Evolutionary conservation across 2,797 vertebrate species (phyloP).

Genomic region (Microctenopoma lineatum): DNA sequence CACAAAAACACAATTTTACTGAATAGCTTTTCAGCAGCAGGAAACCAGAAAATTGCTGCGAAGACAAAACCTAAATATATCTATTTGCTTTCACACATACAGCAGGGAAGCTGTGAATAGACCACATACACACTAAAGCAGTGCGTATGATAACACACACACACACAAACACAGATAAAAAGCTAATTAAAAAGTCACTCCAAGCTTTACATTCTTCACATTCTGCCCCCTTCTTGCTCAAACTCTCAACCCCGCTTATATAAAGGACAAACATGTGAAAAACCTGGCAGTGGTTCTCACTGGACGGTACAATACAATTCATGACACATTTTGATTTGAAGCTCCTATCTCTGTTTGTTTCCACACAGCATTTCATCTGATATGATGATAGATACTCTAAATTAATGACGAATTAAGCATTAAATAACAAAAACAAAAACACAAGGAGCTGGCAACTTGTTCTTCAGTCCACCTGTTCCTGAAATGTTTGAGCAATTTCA

Average conservation of each 20-base stretch:
- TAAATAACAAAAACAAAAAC: no score
- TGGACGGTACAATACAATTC: no score
- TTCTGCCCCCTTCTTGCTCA: conserved; percentile 19
- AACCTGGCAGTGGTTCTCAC: no score
- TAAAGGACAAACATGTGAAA: no score
- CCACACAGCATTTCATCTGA: no score
- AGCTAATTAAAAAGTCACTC: conserved; percentile 49
- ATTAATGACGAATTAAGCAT: no score
- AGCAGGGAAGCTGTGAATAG: conserved; percentile 6
- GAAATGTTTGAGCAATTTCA: no score
- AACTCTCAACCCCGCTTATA: conserved; percentile 22
- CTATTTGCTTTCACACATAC: conserved; percentile 44
- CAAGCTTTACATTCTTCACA: conserved; percentile 20
- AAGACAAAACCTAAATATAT: conserved; percentile 65
- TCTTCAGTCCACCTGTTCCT: no score
- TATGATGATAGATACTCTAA: no score
- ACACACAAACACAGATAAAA: conserved; percentile 9
- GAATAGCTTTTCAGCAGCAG: conserved; percentile 46
- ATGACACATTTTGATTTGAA: no score
- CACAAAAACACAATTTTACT: conserved; percentile 57
- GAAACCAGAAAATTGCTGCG: conserved; percentile 59
- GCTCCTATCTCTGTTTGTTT: no score
- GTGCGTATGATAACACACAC: conserved; percentile 10
- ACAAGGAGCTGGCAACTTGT: no score
- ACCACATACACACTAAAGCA: conserved; percentile 2